Evolutionary conservation across 2,113 vertebrate species (phyloP), one percentile per base, ranked within the genome.

Genomic region (Bubo scandiacus): DNA sequence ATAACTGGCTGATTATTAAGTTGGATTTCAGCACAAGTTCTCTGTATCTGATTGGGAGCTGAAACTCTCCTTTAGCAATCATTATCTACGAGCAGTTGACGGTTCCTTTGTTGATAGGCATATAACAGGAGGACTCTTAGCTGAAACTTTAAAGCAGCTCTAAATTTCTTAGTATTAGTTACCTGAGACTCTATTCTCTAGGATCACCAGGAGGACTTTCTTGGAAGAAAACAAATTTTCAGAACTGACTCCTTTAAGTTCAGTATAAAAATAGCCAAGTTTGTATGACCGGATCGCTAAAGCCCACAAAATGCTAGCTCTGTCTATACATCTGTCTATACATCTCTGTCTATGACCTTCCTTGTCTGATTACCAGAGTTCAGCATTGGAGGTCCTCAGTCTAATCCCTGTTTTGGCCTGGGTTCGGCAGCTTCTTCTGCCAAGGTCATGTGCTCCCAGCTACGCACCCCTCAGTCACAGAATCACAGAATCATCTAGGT

Each of bases 11-110:
- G 92, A 47, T 94, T 89, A 89, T 94, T 91, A 80, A 75, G 51
- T 65, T 95, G 84, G 79, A 86, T 97, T 96, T 95, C 90, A 86
- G 81, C 85, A 55, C 79, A 73, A 83, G 67, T 96, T 96, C 70
- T 90, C 81, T 63, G 70, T 73, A 83, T 55, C 62, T 40, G 58
- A 51, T 45, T 45, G 87, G 45, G 47, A 90, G 58, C 79, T 86
- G 74, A 86, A 96, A 72, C 74, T 78, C 74, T 94, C 80, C 54
- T 91, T 87, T 90, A 90, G 91, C 89, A 94, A 51, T 83, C 67
- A 17, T 81, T 71, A 54, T 45, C 59, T 29, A 3, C 1, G 5
- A 73, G 70, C 58, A 90, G n/a, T 66, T 95, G 81, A 78, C 84
- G 88, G 54, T 89, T 91, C 55, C 30, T 74, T 73, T 70, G 32